Conservation (phyloP, 2,797 vertebrate species). For the Sylvia borin region DNA sequence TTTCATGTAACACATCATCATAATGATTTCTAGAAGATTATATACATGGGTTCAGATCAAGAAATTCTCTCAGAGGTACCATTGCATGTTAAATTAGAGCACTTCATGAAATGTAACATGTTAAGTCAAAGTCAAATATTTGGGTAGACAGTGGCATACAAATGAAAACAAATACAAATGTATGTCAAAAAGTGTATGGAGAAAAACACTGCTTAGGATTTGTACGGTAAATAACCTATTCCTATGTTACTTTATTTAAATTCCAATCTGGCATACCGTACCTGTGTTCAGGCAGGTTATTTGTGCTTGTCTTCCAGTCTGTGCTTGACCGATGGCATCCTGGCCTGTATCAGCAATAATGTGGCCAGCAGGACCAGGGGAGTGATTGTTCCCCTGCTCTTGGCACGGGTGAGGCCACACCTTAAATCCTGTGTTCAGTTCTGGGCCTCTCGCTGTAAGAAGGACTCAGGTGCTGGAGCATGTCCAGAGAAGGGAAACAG, state of each 20-base stretch:
- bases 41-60: not conserved
- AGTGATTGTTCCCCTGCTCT: not conserved
- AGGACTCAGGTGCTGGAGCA: not conserved
- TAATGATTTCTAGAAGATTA: not conserved
- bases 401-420: not conserved
- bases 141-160: not conserved
- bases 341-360: not conserved
- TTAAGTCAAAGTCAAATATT: not conserved
- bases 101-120: not conserved
- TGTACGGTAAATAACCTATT: not conserved
- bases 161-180: not conserved
- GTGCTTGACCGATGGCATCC: not conserved
- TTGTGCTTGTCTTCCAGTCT: not conserved
- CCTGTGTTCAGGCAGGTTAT: not conserved
- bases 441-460: not conserved
- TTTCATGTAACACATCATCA: not conserved
- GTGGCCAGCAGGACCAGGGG: not conserved
- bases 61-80: not conserved
- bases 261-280: not conserved
- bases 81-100: not conserved
- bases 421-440: too few relatives aligned
- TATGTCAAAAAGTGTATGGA: not conserved
- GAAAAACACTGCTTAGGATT: not conserved
- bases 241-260: not conserved
- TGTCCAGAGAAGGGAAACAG: fast-evolving